phyloP scores from a whole-genome alignment of 2,888 invertebrate species.

The Platycnemis pennipes region DNA sequence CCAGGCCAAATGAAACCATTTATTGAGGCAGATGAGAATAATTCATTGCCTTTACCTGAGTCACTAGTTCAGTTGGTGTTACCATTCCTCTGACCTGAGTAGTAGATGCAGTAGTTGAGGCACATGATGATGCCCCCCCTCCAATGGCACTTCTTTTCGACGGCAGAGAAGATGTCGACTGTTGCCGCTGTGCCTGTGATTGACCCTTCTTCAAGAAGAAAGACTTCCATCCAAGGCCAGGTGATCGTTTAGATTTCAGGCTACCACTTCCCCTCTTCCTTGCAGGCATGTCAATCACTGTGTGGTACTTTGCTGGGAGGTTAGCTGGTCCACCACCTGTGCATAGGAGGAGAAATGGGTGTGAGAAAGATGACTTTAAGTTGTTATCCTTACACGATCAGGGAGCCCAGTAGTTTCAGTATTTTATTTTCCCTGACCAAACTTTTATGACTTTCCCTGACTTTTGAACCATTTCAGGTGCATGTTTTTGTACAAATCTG shows the following conservation, averaged over 20 bases:
- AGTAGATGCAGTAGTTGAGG: slow-evolving; percentile 24
- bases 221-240: slow-evolving; percentile 87
- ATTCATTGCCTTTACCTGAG: slow-evolving; percentile 41
- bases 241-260: slow-evolving; percentile 77
- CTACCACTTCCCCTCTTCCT: slow-evolving; percentile 75
- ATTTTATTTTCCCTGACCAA: too few relatives aligned
- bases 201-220: slow-evolving; percentile 81
- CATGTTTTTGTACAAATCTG: too few relatives aligned
- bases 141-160: slow-evolving; percentile 42
- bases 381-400: background rate
- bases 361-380: background rate
- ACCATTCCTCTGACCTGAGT: slow-evolving; percentile 60
- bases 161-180: slow-evolving; percentile 34
- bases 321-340: slow-evolving; percentile 87
- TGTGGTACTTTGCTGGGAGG: slow-evolving; percentile 92
- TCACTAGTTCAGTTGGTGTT: slow-evolving; percentile 34
- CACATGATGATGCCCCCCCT: slow-evolving; percentile 40
- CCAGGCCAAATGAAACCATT: slow-evolving; percentile 21
- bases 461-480: too few relatives aligned
- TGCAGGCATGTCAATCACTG: slow-evolving; percentile 92
- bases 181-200: slow-evolving; percentile 26
- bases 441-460: too few relatives aligned
- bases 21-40: slow-evolving; percentile 11
- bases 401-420: too few relatives aligned
- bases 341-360: background rate